Percentiles rank a stretch among this genome's conserved stretches.
phyloP scores from a whole-genome alignment of 2,888 invertebrate species.

The Punctoribates punctum region DNA sequence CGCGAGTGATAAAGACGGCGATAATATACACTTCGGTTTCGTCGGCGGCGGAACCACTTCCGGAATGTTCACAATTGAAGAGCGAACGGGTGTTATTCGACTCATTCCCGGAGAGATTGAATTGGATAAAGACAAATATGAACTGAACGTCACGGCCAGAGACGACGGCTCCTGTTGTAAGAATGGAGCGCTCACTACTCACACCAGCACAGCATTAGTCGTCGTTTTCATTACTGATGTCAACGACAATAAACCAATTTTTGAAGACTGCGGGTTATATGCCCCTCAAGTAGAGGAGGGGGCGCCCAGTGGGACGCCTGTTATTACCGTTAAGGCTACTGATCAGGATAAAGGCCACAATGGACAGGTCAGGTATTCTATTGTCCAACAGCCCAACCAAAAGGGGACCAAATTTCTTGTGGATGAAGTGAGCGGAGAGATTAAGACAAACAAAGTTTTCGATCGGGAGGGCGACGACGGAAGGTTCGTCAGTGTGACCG shows the following conservation, averaged over 20 bases:
- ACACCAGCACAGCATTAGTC: constrained; percentile 89
- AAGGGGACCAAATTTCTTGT: constrained; percentile 93
- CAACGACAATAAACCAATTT: constrained; percentile 93
- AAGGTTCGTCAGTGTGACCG: constrained; percentile 91
- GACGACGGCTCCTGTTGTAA: constrained; percentile 97
- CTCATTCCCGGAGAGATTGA: constrained; percentile 80
- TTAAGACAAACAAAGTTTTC: constrained; percentile 91
- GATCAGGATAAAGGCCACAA: constrained; percentile 88
- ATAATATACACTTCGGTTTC: constrained; percentile 82
- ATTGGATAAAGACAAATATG: constrained; percentile 87
- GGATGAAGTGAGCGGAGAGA: constrained; percentile 90
- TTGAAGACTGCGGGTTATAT: constrained; percentile 87
- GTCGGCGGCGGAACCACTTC: constrained; percentile 80
- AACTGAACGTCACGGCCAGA: constrained; percentile 91
- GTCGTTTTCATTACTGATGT: constrained; percentile 96
- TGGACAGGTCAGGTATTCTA: constrained; percentile 72
- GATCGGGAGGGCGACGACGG: constrained; percentile 95
- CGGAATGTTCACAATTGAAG: constrained; percentile 90
- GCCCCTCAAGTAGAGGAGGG: constrained; percentile 92
- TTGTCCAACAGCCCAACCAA: constrained; percentile 90
- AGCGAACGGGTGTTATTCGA: constrained; percentile 85
- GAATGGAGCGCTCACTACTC: constrained; percentile 78
- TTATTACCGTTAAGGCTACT: constrained; percentile 80
- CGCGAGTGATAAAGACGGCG: constrained; percentile 94
- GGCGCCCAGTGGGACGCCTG: constrained; percentile 86